phyloP scores from a whole-genome alignment of 2,888 invertebrate species.

The Ecdyonurus torrentis region DNA sequence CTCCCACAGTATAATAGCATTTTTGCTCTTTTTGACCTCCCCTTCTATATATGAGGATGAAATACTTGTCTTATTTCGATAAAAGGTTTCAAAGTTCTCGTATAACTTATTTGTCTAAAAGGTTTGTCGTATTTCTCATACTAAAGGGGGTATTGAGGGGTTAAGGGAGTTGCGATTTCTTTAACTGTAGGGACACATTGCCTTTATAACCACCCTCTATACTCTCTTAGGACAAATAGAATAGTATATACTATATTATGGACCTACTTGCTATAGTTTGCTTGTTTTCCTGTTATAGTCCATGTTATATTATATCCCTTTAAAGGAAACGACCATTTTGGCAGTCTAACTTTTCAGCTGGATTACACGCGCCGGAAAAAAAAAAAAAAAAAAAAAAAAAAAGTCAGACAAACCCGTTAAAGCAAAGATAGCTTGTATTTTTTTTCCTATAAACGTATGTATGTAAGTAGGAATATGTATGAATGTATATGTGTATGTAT shows the following conservation, averaged over 20 bases:
- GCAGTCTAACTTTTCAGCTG: neutral
- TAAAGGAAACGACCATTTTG: neutral
- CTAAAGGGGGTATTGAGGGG: neutral
- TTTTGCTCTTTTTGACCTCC: neutral
- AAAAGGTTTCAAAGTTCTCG: conserved; percentile 15
- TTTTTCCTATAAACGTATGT: too few relatives aligned
- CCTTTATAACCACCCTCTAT: conserved; percentile 7
- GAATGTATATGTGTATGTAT: neutral
- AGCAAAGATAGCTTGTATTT: neutral
- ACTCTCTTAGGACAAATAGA: conserved; percentile 10
- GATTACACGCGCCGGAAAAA: neutral
- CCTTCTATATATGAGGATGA: conserved; percentile 10
- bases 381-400: too few relatives aligned
- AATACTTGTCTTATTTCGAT: conserved; percentile 16
- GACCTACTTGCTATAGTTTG: conserved; percentile 7
- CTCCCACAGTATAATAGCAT: neutral
- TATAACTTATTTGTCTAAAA: conserved; percentile 16
- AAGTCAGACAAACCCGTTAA: too few relatives aligned
- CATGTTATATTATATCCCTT: neutral
- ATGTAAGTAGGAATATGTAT: too few relatives aligned
- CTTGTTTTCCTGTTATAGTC: neutral
- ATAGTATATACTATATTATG: conserved; percentile 10
- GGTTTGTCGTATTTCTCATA: conserved; percentile 13
- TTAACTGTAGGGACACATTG: neutral
- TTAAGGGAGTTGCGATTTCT: too few relatives aligned